Base-by-base conservation (phyloP, 2,113 vertebrate genomes). In the Poecilia latipinna region DNA sequence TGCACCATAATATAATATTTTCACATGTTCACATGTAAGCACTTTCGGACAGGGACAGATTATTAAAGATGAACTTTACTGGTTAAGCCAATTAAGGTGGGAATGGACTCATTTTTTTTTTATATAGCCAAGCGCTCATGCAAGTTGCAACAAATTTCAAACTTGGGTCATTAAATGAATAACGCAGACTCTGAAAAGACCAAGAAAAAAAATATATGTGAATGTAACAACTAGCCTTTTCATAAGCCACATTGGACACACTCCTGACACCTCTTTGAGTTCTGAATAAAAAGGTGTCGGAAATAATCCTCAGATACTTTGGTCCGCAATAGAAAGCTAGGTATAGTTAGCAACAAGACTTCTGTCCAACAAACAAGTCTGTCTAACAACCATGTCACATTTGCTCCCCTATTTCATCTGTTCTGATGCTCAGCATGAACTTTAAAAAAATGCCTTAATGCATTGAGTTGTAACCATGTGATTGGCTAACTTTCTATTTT, bases 121-220 rank as follows among this genome's bases (percentile, higher is more conserved):
- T 19, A 4, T 44, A 17, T 17, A 44, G 32, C 2, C 29, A 64
- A 61, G 26, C 15, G 4, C 12, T 29, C 26, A 61, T 29, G 26
- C 29, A 26, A 61, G 75, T 62, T 75, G 78, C 65, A 77, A 82
- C 80, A 60, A 71, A 69, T 74, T 86, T 73, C 68, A 75, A 86
- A 90, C 89, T 44, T 71, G 37, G 35, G 70, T 68, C 70, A 35
- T 72, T 82, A 72, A 78, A 19, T 54, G 64, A 39, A 70, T 77
- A 88, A 87, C 74, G 77, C 68, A 67, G 54, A 64, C 72, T 72
- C 74, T 77, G 77, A 70, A 75, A 70, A 72, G 61, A 73, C 76
- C 44, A 44, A 28, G n/a, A 78, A 24, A 35, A 69, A 12, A 15
- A 33, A 87, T 68, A 60, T 32, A 32, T 33, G 85, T 77, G 78